Evolutionary conservation across 2,888 invertebrate genomes (phyloP).

Genomic region (Patella pellucida): DNA sequence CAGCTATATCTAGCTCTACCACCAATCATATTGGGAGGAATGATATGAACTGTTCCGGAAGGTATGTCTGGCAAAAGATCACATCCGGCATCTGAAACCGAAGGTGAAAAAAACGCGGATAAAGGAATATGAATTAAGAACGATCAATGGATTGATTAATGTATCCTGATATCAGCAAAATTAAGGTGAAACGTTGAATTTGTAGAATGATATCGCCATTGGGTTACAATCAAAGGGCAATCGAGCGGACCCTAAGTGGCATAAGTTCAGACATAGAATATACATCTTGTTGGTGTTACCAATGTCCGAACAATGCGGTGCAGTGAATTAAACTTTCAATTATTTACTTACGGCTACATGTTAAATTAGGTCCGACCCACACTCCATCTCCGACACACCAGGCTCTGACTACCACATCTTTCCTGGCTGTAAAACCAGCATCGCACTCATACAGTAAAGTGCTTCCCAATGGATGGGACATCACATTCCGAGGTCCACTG

Average conservation of each 20-base stretch:
- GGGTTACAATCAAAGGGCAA: no score
- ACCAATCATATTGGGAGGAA: slow-evolving; percentile 40
- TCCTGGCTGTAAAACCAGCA: slow-evolving; percentile 84
- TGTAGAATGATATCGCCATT: no score
- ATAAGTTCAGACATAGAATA: no score
- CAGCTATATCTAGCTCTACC: slow-evolving; percentile 46
- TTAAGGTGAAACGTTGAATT: no score
- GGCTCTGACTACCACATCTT: slow-evolving; percentile 90
- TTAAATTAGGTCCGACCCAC: slow-evolving; percentile 98
- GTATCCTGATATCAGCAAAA: not conserved
- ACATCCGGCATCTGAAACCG: slow-evolving; percentile 48
- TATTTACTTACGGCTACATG: slow-evolving; percentile 86
- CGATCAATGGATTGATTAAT: not conserved
- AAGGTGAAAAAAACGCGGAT: not conserved
- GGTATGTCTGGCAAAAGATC: slow-evolving; percentile 42
- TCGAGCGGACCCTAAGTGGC: no score
- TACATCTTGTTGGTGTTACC: no score
- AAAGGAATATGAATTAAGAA: no score
- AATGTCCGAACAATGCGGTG: no score
- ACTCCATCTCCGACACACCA: slow-evolving; percentile 91
- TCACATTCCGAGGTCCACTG: slow-evolving; percentile 79
- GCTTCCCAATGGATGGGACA: slow-evolving; percentile 80
- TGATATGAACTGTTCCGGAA: slow-evolving; percentile 46
- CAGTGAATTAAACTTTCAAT: no score
- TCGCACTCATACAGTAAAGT: slow-evolving; percentile 93